phyloP scores from a whole-genome alignment of 2,797 vertebrate species.

The Enteromius unitaeniatus region DNA sequence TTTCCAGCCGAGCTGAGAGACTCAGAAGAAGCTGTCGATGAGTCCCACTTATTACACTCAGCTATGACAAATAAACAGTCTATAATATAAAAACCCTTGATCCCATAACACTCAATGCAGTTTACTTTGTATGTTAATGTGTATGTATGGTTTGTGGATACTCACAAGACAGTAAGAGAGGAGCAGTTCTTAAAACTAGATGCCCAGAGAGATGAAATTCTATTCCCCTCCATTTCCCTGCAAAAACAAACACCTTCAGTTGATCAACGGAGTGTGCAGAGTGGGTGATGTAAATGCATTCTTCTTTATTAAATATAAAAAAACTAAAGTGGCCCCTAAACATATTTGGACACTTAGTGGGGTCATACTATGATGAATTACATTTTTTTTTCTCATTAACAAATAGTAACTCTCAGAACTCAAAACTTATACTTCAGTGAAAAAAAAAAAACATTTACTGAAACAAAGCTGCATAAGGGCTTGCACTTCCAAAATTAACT shows the following conservation, averaged over 20 bases:
- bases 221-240: conserved; percentile 75
- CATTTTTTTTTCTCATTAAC: background rate
- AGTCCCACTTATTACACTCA: conserved; percentile 1
- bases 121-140: background rate
- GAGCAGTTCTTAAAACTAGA: conserved; percentile 68
- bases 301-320: background rate
- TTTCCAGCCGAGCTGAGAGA: conserved; percentile 14
- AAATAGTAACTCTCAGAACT: background rate
- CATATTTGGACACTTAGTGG: background rate
- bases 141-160: conserved; percentile 42
- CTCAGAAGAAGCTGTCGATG: background rate
- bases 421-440: background rate
- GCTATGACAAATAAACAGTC: background rate
- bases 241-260: conserved; percentile 21
- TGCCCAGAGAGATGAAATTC: conserved; percentile 58
- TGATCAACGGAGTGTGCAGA: background rate
- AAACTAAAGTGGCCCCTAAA: no score
- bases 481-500: background rate
- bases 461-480: background rate
- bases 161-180: conserved; percentile 72
- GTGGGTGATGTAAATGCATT: background rate
- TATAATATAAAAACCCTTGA: background rate
- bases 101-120: background rate
- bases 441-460: background rate
- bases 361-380: background rate